Evolutionary conservation across 2,888 invertebrate species (phyloP).

Genomic region (Nomada goodeniana): DNA sequence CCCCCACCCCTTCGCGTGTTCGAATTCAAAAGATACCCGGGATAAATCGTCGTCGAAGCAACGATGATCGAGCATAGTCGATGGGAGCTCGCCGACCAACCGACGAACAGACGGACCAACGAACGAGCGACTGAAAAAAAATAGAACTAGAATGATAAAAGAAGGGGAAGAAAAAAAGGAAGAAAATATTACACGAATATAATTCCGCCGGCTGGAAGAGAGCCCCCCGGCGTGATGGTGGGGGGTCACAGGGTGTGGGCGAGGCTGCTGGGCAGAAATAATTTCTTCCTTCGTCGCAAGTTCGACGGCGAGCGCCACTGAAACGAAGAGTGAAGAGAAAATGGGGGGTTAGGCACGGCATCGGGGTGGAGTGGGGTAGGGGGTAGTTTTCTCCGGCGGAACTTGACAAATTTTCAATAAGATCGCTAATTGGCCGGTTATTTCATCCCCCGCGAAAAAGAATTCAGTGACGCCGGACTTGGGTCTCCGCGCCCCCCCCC

Average conservation of each 20-base stretch:
- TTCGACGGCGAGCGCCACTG: slow-evolving; percentile 12
- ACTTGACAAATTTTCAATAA: slow-evolving; percentile 76
- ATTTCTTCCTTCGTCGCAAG: slow-evolving; percentile 61
- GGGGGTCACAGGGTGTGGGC: background rate
- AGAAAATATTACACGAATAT: slow-evolving; percentile 53
- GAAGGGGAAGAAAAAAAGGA: background rate
- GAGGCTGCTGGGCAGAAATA: slow-evolving; percentile 52
- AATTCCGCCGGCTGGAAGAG: slow-evolving; percentile 55
- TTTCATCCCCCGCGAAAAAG: slow-evolving; percentile 70
- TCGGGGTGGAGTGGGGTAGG: no score
- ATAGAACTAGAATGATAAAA: background rate
- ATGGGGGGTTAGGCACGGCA: background rate
- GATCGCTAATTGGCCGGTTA: slow-evolving; percentile 75
- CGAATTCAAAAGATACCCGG: slow-evolving; percentile 19
- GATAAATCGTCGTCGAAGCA: slow-evolving; percentile 10
- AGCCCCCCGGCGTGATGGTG: background rate
- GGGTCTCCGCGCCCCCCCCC: slow-evolving; percentile 26
- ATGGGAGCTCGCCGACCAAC: slow-evolving; percentile 1
- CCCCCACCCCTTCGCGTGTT: background rate
- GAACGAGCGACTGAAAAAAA: background rate
- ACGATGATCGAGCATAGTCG: slow-evolving; percentile 13
- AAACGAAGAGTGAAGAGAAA: slow-evolving; percentile 1
- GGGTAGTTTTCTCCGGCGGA: slow-evolving; percentile 54
- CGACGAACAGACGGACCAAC: background rate
- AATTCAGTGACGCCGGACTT: slow-evolving; percentile 69